Evolutionary conservation across 2,888 invertebrate genomes (phyloP).

Genomic region (Gisinianus flammeolus): DNA sequence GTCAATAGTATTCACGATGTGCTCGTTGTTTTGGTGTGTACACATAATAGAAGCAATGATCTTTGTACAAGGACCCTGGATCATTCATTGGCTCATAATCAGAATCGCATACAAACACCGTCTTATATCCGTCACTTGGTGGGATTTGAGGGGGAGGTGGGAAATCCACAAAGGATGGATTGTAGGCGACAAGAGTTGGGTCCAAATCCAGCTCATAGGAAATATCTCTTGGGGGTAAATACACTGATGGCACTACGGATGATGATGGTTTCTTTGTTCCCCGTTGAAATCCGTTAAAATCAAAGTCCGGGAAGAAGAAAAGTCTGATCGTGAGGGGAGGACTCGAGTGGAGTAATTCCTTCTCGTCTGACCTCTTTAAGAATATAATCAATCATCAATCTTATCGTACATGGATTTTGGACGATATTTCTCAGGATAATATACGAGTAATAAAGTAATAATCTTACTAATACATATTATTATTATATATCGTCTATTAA

Average conservation of each 20-base stretch:
- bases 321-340: not conserved
- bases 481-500: no score
- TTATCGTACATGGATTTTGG: no score
- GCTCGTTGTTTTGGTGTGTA: slow-evolving; percentile 31
- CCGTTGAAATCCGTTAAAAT: not conserved
- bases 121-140: slow-evolving; percentile 32
- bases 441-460: no score
- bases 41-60: slow-evolving; percentile 35
- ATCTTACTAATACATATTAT: no score
- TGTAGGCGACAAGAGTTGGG: slow-evolving; percentile 23
- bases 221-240: slow-evolving; percentile 26
- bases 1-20: not conserved
- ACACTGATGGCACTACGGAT: not conserved
- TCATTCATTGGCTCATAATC: slow-evolving; percentile 34
- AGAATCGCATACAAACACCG: slow-evolving; percentile 35
- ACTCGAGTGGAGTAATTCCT: no score
- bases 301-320: not conserved
- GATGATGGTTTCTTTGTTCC: not conserved
- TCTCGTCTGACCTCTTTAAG: no score
- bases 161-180: slow-evolving; percentile 30
- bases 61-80: slow-evolving; percentile 5
- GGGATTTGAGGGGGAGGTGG: slow-evolving; percentile 27
- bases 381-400: no score
- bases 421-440: no score
- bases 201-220: slow-evolving; percentile 25